phyloP scores from a whole-genome alignment of 1,140 invertebrate genomes.

The Listronotus oregonensis region DNA sequence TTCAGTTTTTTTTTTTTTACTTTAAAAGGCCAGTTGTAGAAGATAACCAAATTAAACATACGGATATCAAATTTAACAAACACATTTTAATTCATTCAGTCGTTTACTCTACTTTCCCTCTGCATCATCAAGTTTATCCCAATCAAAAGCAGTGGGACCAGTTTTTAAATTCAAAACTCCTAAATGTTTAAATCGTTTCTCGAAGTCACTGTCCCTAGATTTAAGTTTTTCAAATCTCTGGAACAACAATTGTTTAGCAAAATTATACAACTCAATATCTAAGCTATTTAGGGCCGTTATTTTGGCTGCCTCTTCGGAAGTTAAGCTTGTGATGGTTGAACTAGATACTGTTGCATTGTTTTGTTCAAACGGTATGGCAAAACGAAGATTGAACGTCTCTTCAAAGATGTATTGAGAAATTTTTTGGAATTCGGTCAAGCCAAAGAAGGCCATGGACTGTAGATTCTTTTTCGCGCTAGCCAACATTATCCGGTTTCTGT shows the following conservation, averaged over 20 bases:
- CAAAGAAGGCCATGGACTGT: slow-evolving; percentile 94
- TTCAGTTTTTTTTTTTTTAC: too few species aligned
- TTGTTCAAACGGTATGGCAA: slow-evolving; percentile 86
- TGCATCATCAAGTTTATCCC: slow-evolving; percentile 64
- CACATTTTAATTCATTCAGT: too few species aligned
- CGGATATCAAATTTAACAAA: too few species aligned
- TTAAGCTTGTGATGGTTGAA: slow-evolving; percentile 74
- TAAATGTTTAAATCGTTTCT: slow-evolving; percentile 77
- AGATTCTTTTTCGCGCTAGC: slow-evolving; percentile 95
- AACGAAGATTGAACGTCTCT: slow-evolving; percentile 92
- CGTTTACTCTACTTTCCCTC: too few species aligned
- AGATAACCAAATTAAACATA: too few species aligned
- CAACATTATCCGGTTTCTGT: slow-evolving; percentile 78
- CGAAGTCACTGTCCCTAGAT: slow-evolving; percentile 78
- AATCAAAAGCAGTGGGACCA: slow-evolving; percentile 81
- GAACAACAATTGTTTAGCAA: slow-evolving; percentile 87
- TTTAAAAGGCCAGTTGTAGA: too few species aligned
- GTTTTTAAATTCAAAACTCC: slow-evolving; percentile 72
- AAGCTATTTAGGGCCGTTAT: slow-evolving; percentile 84
- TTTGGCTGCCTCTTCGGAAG: slow-evolving; percentile 70
- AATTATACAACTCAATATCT: slow-evolving; percentile 93
- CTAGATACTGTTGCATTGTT: slow-evolving; percentile 87
- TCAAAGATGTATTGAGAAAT: slow-evolving; percentile 96
- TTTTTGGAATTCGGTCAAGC: slow-evolving; percentile 89
- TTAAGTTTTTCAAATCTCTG: slow-evolving; percentile 82